Percentiles rank a stretch among this genome's conserved stretches.
These are phyloP conservation scores for Sesia bembeciformis DNA, from an alignment of 2,888 invertebrate genomes.

Conservation along the genomic window DNA sequence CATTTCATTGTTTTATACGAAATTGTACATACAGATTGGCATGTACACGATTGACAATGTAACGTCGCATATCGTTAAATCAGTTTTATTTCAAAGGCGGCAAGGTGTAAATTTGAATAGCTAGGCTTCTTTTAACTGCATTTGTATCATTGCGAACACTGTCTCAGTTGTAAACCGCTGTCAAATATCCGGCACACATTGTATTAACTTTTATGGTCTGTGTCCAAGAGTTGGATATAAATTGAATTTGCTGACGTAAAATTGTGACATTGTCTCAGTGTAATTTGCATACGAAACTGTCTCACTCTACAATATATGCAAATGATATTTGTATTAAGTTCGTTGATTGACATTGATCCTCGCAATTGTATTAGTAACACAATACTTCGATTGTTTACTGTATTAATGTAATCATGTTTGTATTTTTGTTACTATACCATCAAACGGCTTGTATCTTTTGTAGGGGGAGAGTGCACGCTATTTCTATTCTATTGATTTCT, in stretches of 20 bases:
- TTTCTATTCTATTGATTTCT: too few species aligned
- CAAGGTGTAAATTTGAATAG: neutral
- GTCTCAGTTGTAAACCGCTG: slow-evolving; percentile 8
- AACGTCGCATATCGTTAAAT: neutral
- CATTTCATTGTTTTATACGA: slow-evolving; percentile 11
- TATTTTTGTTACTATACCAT: too few species aligned
- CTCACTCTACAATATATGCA: too few species aligned
- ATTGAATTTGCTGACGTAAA: slow-evolving; percentile 9
- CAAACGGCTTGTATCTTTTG: too few species aligned
- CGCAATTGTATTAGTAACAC: too few species aligned
- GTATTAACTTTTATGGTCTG: slow-evolving; percentile 9
- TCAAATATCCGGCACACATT: slow-evolving; percentile 7
- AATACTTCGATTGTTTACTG: too few species aligned
- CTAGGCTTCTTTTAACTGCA: neutral
- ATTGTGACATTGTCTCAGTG: neutral
- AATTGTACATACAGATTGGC: slow-evolving; percentile 9
- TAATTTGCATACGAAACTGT: neutral
- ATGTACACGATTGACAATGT: neutral
- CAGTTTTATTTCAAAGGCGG: neutral
- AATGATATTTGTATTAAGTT: too few species aligned
- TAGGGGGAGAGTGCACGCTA: too few species aligned
- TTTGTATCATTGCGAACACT: neutral
- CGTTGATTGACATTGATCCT: too few species aligned
- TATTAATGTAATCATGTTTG: too few species aligned
- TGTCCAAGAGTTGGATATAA: slow-evolving; percentile 7